These are phyloP conservation scores for Parazoanthus atlanticus DNA, from an alignment of 92 coral and sea anemone species.

Conservation along the genomic window DNA sequence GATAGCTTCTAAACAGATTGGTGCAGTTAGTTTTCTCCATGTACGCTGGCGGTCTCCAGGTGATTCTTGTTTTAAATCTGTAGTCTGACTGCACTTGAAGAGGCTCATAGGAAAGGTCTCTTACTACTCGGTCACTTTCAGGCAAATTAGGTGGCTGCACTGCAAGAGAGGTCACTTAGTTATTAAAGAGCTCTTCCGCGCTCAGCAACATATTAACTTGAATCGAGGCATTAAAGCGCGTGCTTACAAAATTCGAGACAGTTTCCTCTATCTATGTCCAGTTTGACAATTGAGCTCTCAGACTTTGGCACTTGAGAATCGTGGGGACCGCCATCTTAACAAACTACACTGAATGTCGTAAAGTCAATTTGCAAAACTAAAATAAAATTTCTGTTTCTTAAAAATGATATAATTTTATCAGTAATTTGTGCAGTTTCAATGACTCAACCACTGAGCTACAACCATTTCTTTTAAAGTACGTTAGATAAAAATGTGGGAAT, in stretches of 20 bases:
- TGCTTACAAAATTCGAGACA: too few species aligned
- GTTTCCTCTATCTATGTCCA: too few species aligned
- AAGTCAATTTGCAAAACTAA: too few species aligned
- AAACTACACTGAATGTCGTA: too few species aligned
- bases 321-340: too few species aligned
- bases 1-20: not conserved
- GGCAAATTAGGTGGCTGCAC: conserved; percentile 20
- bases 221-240: not conserved
- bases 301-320: too few species aligned
- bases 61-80: conserved; percentile 21
- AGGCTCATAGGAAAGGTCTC: not conserved
- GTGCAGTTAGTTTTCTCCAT: conserved; percentile 33
- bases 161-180: not conserved
- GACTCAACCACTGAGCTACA: too few species aligned
- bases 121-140: not conserved
- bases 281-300: not conserved
- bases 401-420: too few species aligned
- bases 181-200: not conserved
- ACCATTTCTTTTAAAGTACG: too few species aligned
- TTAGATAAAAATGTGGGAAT: too few species aligned
- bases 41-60: conserved; percentile 30
- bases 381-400: too few species aligned
- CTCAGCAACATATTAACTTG: not conserved
- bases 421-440: too few species aligned
- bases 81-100: conserved; percentile 8